Evolutionary conservation across 2,113 vertebrate species (phyloP).

Genomic region (Oreochromis aureus): DNA sequence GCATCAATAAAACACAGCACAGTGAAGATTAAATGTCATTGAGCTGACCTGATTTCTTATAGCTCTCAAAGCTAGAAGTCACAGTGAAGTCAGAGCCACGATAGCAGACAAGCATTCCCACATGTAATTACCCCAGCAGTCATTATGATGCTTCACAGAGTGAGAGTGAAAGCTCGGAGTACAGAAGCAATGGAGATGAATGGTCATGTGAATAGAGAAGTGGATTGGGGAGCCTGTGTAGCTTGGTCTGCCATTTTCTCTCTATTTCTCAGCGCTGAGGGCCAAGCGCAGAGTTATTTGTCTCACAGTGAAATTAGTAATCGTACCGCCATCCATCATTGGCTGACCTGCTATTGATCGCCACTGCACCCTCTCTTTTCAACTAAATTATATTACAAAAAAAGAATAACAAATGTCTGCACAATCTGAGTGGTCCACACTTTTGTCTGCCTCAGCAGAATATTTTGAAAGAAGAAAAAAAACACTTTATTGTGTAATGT

Average conservation of each 20-base stretch:
- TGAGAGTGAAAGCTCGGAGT: slow-evolving; percentile 35
- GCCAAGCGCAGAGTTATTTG: slow-evolving; percentile 60
- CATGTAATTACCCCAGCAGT: slow-evolving; percentile 38
- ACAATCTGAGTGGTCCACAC: background rate
- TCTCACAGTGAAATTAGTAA: slow-evolving; percentile 76
- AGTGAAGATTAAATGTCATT: background rate
- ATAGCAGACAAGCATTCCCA: slow-evolving; percentile 5
- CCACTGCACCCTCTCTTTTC: slow-evolving; percentile 64
- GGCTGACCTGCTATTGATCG: slow-evolving; percentile 72
- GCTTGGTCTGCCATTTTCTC: slow-evolving; percentile 40
- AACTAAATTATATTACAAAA: slow-evolving; percentile 72
- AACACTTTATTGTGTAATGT: background rate
- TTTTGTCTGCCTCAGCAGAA: slow-evolving; percentile 40
- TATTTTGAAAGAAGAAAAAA: background rate
- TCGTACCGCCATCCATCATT: slow-evolving; percentile 72
- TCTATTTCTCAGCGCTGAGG: slow-evolving; percentile 37
- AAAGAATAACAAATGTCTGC: slow-evolving; percentile 60
- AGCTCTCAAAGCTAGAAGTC: background rate
- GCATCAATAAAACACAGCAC: background rate
- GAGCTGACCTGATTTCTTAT: slow-evolving; percentile 20
- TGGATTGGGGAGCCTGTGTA: slow-evolving; percentile 37
- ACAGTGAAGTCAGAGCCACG: background rate
- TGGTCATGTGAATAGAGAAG: slow-evolving; percentile 45
- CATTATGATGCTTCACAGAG: slow-evolving; percentile 42
- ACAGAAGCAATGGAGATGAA: slow-evolving; percentile 60